These are phyloP conservation scores for Seladonia tumulorum DNA, from an alignment of 2,888 invertebrate species.

Conservation along the genomic window DNA sequence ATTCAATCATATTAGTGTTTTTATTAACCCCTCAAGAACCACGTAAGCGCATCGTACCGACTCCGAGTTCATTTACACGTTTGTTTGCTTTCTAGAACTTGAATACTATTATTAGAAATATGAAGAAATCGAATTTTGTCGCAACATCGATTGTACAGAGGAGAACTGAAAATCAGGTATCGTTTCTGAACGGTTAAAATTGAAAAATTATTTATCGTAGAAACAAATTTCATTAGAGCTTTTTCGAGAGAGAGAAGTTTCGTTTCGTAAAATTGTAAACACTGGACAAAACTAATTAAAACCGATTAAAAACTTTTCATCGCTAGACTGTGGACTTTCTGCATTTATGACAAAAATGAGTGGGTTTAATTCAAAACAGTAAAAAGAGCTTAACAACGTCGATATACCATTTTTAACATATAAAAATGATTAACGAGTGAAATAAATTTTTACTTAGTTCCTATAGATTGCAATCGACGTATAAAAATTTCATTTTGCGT, in stretches of 20 bases:
- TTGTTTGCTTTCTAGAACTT: background rate
- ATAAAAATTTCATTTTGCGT: too few relatives aligned
- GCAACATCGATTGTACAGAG: too few relatives aligned
- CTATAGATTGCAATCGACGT: too few relatives aligned
- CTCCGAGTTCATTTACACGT: background rate
- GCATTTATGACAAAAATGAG: too few relatives aligned
- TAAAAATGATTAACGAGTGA: too few relatives aligned
- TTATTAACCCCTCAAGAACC: background rate
- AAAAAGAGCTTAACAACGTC: too few relatives aligned
- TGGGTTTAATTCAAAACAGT: too few relatives aligned
- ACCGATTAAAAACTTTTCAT: too few relatives aligned
- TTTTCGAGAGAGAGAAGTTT: background rate
- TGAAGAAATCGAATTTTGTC: background rate
- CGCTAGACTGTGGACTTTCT: too few relatives aligned
- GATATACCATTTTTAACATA: too few relatives aligned
- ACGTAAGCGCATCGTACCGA: background rate
- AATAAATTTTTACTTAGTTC: too few relatives aligned
- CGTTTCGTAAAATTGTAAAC: background rate
- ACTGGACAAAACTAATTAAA: background rate
- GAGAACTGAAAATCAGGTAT: too few relatives aligned
- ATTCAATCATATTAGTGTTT: background rate
- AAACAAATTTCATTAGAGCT: background rate
- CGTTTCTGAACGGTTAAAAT: background rate
- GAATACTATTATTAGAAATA: background rate
- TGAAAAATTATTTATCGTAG: background rate